Evolutionary conservation across 2,888 invertebrate genomes (phyloP).

Genomic region (Rosalia funebris): DNA sequence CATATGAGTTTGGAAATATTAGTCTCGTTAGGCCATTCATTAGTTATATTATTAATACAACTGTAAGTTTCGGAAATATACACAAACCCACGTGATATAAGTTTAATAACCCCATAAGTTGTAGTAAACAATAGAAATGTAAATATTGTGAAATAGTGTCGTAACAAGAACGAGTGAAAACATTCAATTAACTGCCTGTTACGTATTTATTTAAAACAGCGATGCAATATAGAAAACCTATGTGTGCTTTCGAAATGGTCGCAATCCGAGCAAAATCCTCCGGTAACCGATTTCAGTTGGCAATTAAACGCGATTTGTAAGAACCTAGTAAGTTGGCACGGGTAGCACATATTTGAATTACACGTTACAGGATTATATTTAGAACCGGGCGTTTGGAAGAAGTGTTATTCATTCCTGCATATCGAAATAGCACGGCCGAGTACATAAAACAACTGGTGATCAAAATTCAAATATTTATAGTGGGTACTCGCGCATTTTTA

Average conservation of each 20-base stretch:
- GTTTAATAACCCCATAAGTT: slow-evolving; percentile 18
- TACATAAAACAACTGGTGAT: slow-evolving; percentile 26
- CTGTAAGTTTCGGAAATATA: not conserved
- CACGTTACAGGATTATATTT: slow-evolving; percentile 21
- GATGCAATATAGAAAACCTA: not conserved
- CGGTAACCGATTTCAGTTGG: not conserved
- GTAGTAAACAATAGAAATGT: slow-evolving; percentile 19
- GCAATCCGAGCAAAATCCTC: not conserved
- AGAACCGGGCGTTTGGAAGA: slow-evolving; percentile 18
- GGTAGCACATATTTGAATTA: slow-evolving; percentile 18
- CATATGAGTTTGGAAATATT: too few relatives aligned
- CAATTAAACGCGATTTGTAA: slow-evolving; percentile 7
- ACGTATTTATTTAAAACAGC: not conserved
- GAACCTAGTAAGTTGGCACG: slow-evolving; percentile 20
- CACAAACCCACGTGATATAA: not conserved
- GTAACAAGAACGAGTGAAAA: slow-evolving; percentile 23
- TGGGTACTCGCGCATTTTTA: slow-evolving; percentile 8
- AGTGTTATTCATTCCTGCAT: slow-evolving; percentile 16
- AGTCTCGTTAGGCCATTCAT: too few relatives aligned
- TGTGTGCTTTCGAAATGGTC: not conserved
- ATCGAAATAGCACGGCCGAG: slow-evolving; percentile 18
- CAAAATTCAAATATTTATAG: slow-evolving; percentile 16
- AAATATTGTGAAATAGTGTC: slow-evolving; percentile 20
- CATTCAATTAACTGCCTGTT: slow-evolving; percentile 14
- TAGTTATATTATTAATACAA: not conserved